Conservation (phyloP, 1,140 invertebrate species). For the Apis dorsata region DNA sequence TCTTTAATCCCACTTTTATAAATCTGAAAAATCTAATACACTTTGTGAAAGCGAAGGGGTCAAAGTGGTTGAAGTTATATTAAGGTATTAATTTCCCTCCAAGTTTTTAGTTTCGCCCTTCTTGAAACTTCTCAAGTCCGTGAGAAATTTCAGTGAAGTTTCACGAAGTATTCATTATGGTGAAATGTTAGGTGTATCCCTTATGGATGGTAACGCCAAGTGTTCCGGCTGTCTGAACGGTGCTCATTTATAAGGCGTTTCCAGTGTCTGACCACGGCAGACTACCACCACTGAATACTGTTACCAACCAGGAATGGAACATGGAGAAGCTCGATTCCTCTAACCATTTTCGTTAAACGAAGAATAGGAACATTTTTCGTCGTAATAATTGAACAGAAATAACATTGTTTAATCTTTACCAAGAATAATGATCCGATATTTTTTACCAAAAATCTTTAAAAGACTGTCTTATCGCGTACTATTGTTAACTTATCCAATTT, state of each 20-base stretch:
- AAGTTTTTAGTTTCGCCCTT: neutral
- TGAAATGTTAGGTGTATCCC: constrained; percentile 7
- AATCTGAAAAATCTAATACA: too few relatives aligned
- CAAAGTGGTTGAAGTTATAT: neutral
- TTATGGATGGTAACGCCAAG: constrained; percentile 13
- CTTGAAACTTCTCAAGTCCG: neutral
- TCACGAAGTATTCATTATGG: neutral
- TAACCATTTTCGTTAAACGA: neutral
- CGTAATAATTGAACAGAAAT: too few relatives aligned
- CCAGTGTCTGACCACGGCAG: constrained; percentile 54
- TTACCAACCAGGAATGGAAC: neutral
- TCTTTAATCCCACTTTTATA: too few relatives aligned
- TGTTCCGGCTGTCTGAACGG: constrained; percentile 13
- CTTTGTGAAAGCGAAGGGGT: neutral
- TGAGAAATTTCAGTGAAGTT: neutral
- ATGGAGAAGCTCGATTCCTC: neutral
- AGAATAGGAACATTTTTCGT: neutral
- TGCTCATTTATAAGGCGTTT: constrained; percentile 46
- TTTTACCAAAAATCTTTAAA: too few relatives aligned
- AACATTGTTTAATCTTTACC: too few relatives aligned
- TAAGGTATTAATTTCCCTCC: constrained; percentile 5
- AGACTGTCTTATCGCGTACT: too few relatives aligned
- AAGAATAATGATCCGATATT: too few relatives aligned
- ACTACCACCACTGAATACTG: constrained; percentile 39
- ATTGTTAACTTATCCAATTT: too few relatives aligned